These are phyloP conservation scores for Crossaster papposus DNA, from an alignment of 53 echinoderm and acorn worm genomes.

Conservation along the genomic window DNA sequence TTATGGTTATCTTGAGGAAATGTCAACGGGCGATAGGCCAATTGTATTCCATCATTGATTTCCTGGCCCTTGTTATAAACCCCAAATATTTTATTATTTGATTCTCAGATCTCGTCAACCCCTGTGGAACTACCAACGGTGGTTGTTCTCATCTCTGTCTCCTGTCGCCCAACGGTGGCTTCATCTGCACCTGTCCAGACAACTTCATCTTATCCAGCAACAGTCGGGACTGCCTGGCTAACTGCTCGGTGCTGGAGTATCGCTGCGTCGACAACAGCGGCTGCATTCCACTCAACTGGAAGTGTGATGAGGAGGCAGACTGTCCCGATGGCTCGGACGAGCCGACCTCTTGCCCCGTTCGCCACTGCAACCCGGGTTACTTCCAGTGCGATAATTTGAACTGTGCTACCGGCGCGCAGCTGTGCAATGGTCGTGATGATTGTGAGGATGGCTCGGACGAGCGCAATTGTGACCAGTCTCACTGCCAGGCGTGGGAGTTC, in stretches of 20 bases:
- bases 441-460: conserved; percentile 85
- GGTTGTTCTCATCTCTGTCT: conserved; percentile 94
- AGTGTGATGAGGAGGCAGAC: conserved; percentile 82
- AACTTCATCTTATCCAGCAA: conserved; percentile 64
- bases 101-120: conserved; percentile 69
- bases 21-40: too few species aligned
- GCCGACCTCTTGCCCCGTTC: conserved; percentile 70
- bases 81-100: background rate
- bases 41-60: background rate
- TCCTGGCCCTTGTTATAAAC: background rate
- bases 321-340: conserved; percentile 89
- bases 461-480: conserved; percentile 60
- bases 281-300: conserved; percentile 89
- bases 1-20: too few species aligned
- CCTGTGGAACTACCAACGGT: conserved; percentile 79
- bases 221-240: conserved; percentile 54
- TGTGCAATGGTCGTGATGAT: conserved; percentile 76
- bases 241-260: conserved; percentile 71
- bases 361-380: conserved; percentile 68
- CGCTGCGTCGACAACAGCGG: conserved; percentile 69
- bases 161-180: conserved; percentile 67
- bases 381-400: conserved; percentile 84
- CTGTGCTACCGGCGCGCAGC: conserved; percentile 57
- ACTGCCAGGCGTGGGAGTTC: conserved; percentile 84
- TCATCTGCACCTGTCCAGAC: conserved; percentile 85